Evolutionary conservation across 2,113 vertebrate genomes (phyloP).

Genomic region (Chionodraco myersi): DNA sequence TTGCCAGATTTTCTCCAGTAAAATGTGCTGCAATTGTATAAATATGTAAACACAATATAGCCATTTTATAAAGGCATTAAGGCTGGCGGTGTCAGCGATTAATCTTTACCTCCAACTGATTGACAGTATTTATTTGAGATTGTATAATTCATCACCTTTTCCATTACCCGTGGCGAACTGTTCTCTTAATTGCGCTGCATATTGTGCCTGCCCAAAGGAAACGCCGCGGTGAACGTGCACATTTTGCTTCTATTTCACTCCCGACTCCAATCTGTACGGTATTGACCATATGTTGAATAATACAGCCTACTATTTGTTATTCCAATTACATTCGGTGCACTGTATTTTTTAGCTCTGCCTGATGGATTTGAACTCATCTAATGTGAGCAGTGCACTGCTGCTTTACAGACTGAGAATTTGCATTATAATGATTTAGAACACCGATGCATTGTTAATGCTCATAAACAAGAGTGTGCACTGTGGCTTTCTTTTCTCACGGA

Average conservation of each 20-base stretch:
- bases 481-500: slow-evolving; percentile 48
- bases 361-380: slow-evolving; percentile 80
- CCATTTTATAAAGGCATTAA: slow-evolving; percentile 34
- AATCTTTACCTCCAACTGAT: slow-evolving; percentile 61
- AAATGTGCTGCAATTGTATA: slow-evolving; percentile 40
- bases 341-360: slow-evolving; percentile 72
- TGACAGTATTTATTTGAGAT: slow-evolving; percentile 65
- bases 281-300: slow-evolving; percentile 80
- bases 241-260: slow-evolving; percentile 58
- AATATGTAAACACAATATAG: slow-evolving; percentile 27
- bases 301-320: slow-evolving; percentile 76
- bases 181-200: slow-evolving; percentile 62
- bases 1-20: background rate
- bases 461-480: slow-evolving; percentile 70
- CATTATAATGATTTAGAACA: slow-evolving; percentile 80
- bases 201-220: slow-evolving; percentile 66
- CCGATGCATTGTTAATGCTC: slow-evolving; percentile 80
- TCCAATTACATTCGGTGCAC: slow-evolving; percentile 72
- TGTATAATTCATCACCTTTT: slow-evolving; percentile 70
- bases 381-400: slow-evolving; percentile 68
- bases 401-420: slow-evolving; percentile 79
- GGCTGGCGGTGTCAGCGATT: slow-evolving; percentile 47
- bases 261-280: slow-evolving; percentile 61
- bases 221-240: slow-evolving; percentile 66
- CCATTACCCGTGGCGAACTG: slow-evolving; percentile 58